A percentile compares a stretch with the other conserved stretches of the same genome.
These are phyloP conservation scores for Odontesthes bonariensis DNA, from an alignment of 2,113 vertebrate genomes.

Conservation along the genomic window DNA sequence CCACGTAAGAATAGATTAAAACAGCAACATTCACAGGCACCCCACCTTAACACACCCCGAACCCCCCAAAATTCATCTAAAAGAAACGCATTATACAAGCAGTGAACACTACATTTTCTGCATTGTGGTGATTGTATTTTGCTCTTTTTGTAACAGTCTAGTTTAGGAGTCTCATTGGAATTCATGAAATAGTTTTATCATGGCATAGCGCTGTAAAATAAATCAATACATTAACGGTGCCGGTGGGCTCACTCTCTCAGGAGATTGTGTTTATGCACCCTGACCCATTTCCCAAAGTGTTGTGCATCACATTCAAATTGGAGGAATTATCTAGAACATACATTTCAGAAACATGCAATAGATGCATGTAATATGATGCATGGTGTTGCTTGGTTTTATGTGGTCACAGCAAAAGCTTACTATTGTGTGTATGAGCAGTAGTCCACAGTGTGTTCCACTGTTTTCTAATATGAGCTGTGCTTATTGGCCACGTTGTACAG, in stretches of 20 bases:
- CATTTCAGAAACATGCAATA: constrained; percentile 54
- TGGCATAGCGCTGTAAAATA: constrained; percentile 66
- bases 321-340: constrained; percentile 60
- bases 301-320: constrained; percentile 72
- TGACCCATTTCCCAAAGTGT: constrained; percentile 70
- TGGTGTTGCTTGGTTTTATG: constrained; percentile 13
- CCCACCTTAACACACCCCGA: neutral
- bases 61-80: constrained; percentile 39
- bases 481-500: neutral
- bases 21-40: constrained; percentile 25
- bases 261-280: constrained; percentile 76
- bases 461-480: neutral
- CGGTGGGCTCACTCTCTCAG: constrained; percentile 51
- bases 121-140: constrained; percentile 69
- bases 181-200: constrained; percentile 80
- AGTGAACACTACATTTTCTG: constrained; percentile 62
- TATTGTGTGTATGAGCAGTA: neutral
- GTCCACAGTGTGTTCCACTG: neutral
- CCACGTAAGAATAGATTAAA: constrained; percentile 66
- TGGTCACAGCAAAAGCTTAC: neutral
- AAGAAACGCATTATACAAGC: constrained; percentile 68
- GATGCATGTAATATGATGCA: constrained; percentile 30
- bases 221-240: constrained; percentile 78
- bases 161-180: constrained; percentile 77
- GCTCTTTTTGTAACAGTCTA: constrained; percentile 57